Conservation (phyloP, 2,113 vertebrate genomes). For the Neodontobutis hainanensis region DNA sequence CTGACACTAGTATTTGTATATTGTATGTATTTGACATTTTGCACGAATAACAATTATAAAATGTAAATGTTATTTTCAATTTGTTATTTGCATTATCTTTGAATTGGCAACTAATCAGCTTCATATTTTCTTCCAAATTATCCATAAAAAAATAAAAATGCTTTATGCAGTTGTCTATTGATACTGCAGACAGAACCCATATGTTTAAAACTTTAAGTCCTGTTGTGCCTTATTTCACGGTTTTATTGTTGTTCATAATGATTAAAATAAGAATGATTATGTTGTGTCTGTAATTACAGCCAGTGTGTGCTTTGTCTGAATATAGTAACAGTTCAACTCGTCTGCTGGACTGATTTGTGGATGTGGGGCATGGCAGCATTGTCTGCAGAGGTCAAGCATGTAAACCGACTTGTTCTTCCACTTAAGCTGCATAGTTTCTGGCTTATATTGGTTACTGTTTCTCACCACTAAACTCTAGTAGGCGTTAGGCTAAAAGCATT, state of each 20-base stretch:
- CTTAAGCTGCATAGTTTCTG: constrained; percentile 51
- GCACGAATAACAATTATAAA: too few species aligned
- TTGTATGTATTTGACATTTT: too few species aligned
- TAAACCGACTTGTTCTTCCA: constrained; percentile 71
- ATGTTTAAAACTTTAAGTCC: too few species aligned
- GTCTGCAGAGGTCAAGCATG: constrained; percentile 58
- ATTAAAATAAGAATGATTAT: background rate
- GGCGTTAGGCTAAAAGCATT: constrained; percentile 16
- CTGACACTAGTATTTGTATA: too few species aligned
- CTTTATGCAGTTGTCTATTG: too few species aligned
- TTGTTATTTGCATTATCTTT: too few species aligned
- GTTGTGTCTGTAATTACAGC: constrained; percentile 6
- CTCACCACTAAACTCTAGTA: constrained; percentile 18
- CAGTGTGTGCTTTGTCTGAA: constrained; percentile 10
- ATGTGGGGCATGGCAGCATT: constrained; percentile 40
- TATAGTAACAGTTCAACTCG: constrained; percentile 14
- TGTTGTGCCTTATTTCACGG: too few species aligned
- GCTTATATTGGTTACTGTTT: constrained; percentile 49
- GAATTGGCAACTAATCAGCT: too few species aligned
- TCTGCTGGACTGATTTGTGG: constrained; percentile 22
- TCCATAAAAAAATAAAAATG: background rate
- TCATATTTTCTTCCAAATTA: too few species aligned
- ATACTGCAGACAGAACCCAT: too few species aligned
- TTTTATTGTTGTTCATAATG: background rate
- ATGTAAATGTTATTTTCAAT: too few species aligned